These are phyloP conservation scores for Lumbricus terrestris DNA, from an alignment of 2,888 invertebrate species.

Conservation along the genomic window DNA sequence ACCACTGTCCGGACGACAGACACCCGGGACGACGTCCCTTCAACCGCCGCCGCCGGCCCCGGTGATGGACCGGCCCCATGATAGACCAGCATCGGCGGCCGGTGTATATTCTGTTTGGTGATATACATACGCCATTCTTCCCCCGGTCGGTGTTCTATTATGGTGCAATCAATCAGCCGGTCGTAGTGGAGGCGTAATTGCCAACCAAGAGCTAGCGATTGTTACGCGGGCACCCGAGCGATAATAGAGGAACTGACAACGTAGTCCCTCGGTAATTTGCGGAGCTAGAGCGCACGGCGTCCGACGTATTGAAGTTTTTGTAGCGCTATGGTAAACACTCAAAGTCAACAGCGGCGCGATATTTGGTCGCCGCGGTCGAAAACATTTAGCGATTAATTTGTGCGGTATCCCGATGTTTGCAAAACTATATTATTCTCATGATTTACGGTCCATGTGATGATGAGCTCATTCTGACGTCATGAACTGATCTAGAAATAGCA, in stretches of 20 bases:
- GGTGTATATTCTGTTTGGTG: constrained; percentile 3
- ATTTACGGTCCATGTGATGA: neutral
- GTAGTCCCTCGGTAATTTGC: neutral
- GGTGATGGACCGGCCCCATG: neutral
- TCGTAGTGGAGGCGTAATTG: neutral
- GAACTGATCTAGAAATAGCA: neutral
- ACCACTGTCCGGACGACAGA: neutral
- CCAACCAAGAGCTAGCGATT: neutral
- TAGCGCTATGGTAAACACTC: neutral
- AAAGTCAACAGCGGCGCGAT: constrained; percentile 9
- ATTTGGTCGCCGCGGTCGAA: neutral
- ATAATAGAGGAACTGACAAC: constrained; percentile 3
- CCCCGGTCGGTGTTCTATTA: neutral
- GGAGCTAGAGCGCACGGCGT: neutral
- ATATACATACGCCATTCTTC: neutral
- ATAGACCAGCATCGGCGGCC: neutral
- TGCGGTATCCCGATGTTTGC: neutral
- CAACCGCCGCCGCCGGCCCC: too few species aligned
- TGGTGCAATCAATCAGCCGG: neutral
- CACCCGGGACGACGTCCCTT: neutral
- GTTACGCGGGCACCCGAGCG: neutral
- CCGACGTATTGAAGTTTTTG: neutral
- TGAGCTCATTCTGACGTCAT: neutral
- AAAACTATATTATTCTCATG: neutral
- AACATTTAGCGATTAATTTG: constrained; percentile 11